Conservation (phyloP, 2,113 vertebrate genomes). For the Ornithorhynchus anatinus region DNA sequence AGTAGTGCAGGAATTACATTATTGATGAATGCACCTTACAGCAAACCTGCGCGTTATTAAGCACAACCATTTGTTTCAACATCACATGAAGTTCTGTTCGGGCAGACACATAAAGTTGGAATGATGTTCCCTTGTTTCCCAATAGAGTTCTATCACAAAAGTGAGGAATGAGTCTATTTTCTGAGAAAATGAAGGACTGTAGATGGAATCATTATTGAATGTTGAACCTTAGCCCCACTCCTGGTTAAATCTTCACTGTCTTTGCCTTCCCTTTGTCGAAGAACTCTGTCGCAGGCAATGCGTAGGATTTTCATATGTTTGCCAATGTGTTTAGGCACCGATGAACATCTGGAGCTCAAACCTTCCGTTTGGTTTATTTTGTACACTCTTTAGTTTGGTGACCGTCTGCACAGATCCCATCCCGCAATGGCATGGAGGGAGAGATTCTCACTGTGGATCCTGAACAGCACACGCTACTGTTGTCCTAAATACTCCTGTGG, state of each 20-base stretch:
- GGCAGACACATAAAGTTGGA: too few relatives aligned
- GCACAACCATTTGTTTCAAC: too few relatives aligned
- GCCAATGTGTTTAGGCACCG: background rate
- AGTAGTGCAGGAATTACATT: too few relatives aligned
- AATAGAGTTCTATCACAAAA: too few relatives aligned
- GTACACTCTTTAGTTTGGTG: slow-evolving; percentile 74
- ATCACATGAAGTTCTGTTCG: too few relatives aligned
- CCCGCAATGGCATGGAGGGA: slow-evolving; percentile 84
- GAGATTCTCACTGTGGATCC: slow-evolving; percentile 90
- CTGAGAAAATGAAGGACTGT: too few relatives aligned
- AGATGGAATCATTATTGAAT: too few relatives aligned
- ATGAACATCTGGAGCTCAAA: background rate
- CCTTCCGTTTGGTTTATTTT: slow-evolving; percentile 15
- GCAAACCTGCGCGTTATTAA: too few relatives aligned
- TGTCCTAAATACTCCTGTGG: slow-evolving; percentile 93
- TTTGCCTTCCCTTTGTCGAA: background rate
- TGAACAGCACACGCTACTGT: slow-evolving; percentile 84
- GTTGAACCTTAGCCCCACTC: too few relatives aligned
- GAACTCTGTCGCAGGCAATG: background rate
- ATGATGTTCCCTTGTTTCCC: too few relatives aligned
- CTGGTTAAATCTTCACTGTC: background rate
- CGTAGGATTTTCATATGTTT: background rate
- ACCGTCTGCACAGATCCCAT: slow-evolving; percentile 87
- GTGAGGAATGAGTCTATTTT: too few relatives aligned
- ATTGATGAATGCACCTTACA: too few relatives aligned